A percentile compares a stretch with the other conserved stretches of the same genome.
phyloP scores from a whole-genome alignment of 2,113 vertebrate species.

The Spea bombifrons region DNA sequence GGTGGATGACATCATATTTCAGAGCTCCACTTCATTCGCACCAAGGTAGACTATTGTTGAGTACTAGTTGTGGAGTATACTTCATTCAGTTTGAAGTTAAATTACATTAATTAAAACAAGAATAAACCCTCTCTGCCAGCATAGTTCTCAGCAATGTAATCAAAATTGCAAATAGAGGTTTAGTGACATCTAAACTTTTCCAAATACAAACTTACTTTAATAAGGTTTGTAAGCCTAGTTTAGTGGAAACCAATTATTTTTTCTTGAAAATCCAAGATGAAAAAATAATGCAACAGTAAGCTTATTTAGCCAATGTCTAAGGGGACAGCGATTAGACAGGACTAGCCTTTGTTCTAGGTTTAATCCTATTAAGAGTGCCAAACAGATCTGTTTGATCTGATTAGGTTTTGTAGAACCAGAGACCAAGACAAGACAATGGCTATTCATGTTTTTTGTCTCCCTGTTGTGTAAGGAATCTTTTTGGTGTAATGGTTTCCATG shows the following conservation, averaged over 20 bases:
- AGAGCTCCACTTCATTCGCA: no score
- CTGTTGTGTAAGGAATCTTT: constrained; percentile 10
- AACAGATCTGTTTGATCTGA: constrained; percentile 37
- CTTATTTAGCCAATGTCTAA: constrained; percentile 27
- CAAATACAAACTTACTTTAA: background rate
- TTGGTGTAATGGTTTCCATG: constrained; percentile 19
- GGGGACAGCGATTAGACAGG: constrained; percentile 13
- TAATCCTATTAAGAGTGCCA: constrained; percentile 38
- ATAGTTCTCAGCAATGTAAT: no score
- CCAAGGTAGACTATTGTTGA: no score
- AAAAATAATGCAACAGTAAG: constrained; percentile 12
- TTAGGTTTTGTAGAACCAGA: constrained; percentile 30
- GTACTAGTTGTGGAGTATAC: no score
- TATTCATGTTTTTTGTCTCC: constrained; percentile 3
- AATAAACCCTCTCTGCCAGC: no score
- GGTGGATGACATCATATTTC: no score
- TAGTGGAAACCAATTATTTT: constrained; percentile 12
- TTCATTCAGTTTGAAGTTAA: background rate
- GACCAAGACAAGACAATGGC: constrained; percentile 24
- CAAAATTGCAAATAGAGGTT: no score
- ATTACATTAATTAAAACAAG: no score
- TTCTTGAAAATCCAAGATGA: constrained; percentile 18
- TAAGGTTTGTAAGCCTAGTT: background rate
- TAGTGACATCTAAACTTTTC: no score
- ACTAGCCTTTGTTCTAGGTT: constrained; percentile 31